phyloP scores from a whole-genome alignment of 2,888 invertebrate species.

The Nesidiocoris tenuis region DNA sequence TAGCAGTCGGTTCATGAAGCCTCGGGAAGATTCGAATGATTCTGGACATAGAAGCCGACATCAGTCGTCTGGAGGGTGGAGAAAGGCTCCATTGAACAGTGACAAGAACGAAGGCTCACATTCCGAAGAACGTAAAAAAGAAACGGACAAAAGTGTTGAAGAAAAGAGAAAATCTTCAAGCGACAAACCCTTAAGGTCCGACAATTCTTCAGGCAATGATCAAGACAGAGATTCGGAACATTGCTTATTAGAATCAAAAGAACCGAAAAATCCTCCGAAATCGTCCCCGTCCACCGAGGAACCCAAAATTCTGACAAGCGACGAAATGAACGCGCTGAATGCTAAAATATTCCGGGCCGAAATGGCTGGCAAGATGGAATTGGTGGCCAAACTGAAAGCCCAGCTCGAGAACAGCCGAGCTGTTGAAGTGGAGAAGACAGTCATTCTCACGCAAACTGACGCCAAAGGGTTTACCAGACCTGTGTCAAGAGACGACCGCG shows the following conservation, averaged over 20 bases:
- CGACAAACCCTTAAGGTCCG: not conserved
- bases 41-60: not conserved
- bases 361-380: constrained; percentile 77
- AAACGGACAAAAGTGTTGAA: too few relatives aligned
- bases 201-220: not conserved
- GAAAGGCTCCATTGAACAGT: too few relatives aligned
- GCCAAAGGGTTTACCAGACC: constrained; percentile 69
- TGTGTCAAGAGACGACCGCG: constrained; percentile 52
- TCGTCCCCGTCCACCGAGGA: not conserved
- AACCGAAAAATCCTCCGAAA: not conserved
- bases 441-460: constrained; percentile 70
- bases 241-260: too few relatives aligned
- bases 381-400: constrained; percentile 68
- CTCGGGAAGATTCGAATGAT: not conserved
- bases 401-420: constrained; percentile 64
- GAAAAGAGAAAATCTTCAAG: not conserved
- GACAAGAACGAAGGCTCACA: too few relatives aligned
- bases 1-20: not conserved
- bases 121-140: too few relatives aligned
- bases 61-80: not conserved
- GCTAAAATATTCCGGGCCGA: constrained; percentile 93
- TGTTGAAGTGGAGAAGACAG: constrained; percentile 52
- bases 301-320: constrained; percentile 61
- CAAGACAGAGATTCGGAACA: too few relatives aligned
- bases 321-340: constrained; percentile 85